Evolutionary conservation across 1,140 invertebrate genomes (phyloP).

Genomic region (Aplysia californica): DNA sequence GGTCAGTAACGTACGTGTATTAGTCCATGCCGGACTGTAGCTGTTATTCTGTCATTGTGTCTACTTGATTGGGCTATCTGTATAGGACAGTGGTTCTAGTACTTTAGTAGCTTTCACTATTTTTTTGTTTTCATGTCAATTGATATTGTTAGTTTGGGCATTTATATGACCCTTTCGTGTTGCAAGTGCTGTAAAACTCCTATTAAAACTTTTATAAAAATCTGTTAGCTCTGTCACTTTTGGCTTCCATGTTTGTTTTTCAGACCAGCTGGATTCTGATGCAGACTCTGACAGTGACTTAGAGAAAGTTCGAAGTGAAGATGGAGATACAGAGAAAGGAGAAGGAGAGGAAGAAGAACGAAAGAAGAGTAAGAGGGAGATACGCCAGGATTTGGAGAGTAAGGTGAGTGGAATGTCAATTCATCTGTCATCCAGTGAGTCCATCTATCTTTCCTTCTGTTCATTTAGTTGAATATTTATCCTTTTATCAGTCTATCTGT

Average conservation of each 20-base stretch:
- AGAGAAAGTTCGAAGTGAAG: too few species aligned
- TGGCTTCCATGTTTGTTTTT: too few species aligned
- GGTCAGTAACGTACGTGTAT: too few species aligned
- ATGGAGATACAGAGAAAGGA: too few species aligned
- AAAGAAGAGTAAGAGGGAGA: slow-evolving; percentile 54
- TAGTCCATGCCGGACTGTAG: too few species aligned
- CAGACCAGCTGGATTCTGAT: neutral
- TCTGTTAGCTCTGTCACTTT: neutral
- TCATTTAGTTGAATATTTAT: neutral
- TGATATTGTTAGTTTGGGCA: neutral
- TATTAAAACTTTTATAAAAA: too few species aligned
- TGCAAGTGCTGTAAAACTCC: too few species aligned
- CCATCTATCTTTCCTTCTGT: neutral
- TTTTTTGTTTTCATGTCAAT: neutral
- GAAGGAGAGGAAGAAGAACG: slow-evolving; percentile 13
- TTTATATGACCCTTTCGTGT: too few species aligned
- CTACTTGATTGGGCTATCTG: too few species aligned
- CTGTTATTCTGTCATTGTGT: too few species aligned
- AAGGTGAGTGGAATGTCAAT: slow-evolving; percentile 36
- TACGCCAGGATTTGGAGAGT: slow-evolving; percentile 56
- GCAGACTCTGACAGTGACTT: slow-evolving; percentile 8
- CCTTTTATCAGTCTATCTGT: neutral
- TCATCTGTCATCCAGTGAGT: neutral
- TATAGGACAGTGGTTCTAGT: too few species aligned
- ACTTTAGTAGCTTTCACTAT: neutral